These are phyloP conservation scores for Porites rus DNA, from an alignment of 92 coral and sea anemone species.

Conservation along the genomic window DNA sequence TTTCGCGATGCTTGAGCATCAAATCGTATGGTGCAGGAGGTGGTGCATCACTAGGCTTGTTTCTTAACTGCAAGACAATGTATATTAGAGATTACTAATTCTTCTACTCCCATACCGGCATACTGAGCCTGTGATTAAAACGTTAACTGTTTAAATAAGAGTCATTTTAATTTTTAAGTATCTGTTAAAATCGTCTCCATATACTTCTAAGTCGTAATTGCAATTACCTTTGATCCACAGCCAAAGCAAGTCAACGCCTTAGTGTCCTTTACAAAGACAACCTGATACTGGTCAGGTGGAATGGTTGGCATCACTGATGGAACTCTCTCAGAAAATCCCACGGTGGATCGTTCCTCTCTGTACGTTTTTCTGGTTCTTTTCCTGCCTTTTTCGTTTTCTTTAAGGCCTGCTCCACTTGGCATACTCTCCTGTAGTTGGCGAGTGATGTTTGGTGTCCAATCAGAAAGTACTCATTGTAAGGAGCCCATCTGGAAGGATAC, in stretches of 20 bases:
- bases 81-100: no score
- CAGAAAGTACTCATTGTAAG: background rate
- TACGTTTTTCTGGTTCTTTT: no score
- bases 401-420: no score
- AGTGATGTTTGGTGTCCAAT: constrained; percentile 5
- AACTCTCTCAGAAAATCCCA: background rate
- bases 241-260: background rate
- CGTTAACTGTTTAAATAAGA: background rate
- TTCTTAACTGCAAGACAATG: no score
- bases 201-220: background rate
- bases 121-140: background rate
- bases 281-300: background rate
- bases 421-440: background rate
- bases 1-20: no score
- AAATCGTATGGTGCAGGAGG: no score
- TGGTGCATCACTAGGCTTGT: no score
- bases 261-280: background rate
- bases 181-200: background rate
- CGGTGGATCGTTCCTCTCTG: background rate
- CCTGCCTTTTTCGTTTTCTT: no score
- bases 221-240: background rate
- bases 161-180: background rate
- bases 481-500: constrained; percentile 35
- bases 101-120: background rate
- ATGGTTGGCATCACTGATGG: background rate